Conservation (phyloP, 2,113 vertebrate species). For the Progne subis region DNA sequence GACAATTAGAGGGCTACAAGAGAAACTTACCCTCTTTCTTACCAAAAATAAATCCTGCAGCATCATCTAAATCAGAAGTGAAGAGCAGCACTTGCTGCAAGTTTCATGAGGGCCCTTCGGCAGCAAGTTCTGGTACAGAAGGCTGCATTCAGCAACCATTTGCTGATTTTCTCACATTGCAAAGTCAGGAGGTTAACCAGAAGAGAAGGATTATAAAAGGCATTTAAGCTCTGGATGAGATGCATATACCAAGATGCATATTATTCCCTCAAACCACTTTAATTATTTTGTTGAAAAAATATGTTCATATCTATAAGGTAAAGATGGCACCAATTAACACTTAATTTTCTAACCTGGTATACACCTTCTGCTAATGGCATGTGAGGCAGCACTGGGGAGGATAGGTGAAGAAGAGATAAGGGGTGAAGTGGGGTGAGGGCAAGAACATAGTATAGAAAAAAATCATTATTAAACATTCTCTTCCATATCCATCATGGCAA, state of each 20-base stretch:
- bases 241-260: not conserved
- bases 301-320: not conserved
- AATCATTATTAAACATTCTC: not conserved
- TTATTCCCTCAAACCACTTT: not conserved
- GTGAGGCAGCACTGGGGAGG: not conserved
- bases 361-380: not conserved
- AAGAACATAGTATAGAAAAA: not conserved
- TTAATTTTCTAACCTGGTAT: not conserved
- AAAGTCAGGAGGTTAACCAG: not conserved
- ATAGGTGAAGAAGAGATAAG: not conserved
- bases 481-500: not conserved
- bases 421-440: not conserved
- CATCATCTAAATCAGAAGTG: not conserved
- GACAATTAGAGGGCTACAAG: not conserved
- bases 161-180: not conserved
- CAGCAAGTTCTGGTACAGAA: not conserved
- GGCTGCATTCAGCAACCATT: not conserved
- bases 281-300: constrained; percentile 25
- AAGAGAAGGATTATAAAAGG: not conserved
- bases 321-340: not conserved
- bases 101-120: not conserved
- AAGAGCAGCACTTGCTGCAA: not conserved
- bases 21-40: not conserved
- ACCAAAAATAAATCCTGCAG: not conserved
- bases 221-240: not conserved